Evolutionary conservation across 2,888 invertebrate species (phyloP), one percentile per base, ranked within the genome.

Genomic region (Tyria jacobaeae): DNA sequence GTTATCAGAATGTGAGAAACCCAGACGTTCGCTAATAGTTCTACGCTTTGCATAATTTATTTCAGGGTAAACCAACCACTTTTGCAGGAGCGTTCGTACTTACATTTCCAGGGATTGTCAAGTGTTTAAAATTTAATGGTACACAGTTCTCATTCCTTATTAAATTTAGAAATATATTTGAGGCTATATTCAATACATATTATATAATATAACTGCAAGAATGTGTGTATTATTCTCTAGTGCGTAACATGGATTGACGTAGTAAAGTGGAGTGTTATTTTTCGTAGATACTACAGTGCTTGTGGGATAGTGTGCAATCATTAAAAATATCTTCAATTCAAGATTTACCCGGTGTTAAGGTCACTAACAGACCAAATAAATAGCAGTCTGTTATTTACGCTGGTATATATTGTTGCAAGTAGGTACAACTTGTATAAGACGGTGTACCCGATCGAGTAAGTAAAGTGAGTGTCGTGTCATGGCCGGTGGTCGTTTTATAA

Each of bases 1-100:
- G 9, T 41, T n/a, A 17, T 17, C 41, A 41, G 17, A 10, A 41
- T 17, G 41, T 41, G 9, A 6, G n/a, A n/a, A 41, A 7, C 17
- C 17, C 41, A 41, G 10, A 7, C 10, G 2, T 17, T 41, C 0
- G 9, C 3, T 41, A 41, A 41, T 41, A 41, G n/a, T 5, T 7
- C n/a, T 39, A n/a, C 7, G n/a, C n/a, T 15, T 15, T n/a, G 41
- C 17, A 41, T 0, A 41, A 41, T n/a, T 39, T 41, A 41, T 41
- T 41, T 41, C 17, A 41, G 17, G 39, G n/a, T n/a, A 39, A n/a
- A 39, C n/a, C 39, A 41, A 41, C 41, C 17, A 41, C n/a, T 39
- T n/a, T 44, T 44, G 12, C 44, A 44, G 12, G 12, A 44, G 21
- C 12, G 21, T 21, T 44, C 21, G 21, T 44, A 44, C 21, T 44